Evolutionary conservation across 2,797 vertebrate genomes (phyloP).

Genomic region (Onychomys arenicola): DNA sequence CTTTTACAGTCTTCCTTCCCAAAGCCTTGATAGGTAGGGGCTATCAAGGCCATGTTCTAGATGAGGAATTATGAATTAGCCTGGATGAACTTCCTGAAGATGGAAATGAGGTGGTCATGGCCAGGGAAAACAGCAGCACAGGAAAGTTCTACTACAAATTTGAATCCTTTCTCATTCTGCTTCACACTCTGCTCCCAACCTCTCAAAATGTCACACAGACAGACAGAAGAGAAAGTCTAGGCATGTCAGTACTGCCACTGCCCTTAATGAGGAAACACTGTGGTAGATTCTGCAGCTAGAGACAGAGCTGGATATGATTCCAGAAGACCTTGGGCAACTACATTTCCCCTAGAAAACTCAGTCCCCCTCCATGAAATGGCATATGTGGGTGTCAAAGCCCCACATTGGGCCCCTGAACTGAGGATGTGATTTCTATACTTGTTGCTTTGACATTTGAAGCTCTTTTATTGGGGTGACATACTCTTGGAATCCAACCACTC

Average conservation of each 20-base stretch:
- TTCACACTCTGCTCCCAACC: not conserved
- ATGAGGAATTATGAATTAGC: not conserved
- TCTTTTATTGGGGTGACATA: not conserved
- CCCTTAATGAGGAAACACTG: accelerated
- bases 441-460: no score
- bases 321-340: accelerated
- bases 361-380: no score
- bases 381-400: no score
- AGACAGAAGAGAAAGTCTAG: not conserved
- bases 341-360: not conserved
- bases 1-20: not conserved
- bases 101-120: not conserved
- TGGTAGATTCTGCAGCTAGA: not conserved
- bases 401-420: accelerated
- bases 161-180: not conserved
- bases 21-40: not conserved
- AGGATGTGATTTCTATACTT: not conserved
- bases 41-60: not conserved
- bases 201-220: not conserved
- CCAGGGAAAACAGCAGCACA: not conserved
- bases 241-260: not conserved
- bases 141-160: not conserved
- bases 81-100: not conserved
- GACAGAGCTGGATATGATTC: accelerated
- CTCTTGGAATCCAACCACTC: not conserved